Evolutionary conservation across 2,113 vertebrate species (phyloP).

Genomic region (Hiodon alosoides): DNA sequence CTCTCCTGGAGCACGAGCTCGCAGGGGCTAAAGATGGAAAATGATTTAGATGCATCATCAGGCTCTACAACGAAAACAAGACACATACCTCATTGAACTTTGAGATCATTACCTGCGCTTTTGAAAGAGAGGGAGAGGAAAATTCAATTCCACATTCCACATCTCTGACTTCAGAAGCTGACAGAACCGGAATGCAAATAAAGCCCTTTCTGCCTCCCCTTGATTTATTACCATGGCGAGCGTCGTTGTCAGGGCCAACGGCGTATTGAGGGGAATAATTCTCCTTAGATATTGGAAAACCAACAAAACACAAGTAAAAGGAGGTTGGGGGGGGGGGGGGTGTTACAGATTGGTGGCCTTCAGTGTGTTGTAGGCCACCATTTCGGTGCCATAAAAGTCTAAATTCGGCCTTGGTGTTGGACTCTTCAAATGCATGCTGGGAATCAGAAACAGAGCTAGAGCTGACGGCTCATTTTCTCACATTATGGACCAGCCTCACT

Average conservation of each 20-base stretch:
- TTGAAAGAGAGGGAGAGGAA: slow-evolving; percentile 14
- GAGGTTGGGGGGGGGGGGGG: slow-evolving; percentile 9
- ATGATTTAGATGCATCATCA: slow-evolving; percentile 1
- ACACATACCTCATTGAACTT: slow-evolving; percentile 18
- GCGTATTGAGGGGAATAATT: slow-evolving; percentile 14
- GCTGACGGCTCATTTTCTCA: no score
- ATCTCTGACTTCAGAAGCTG: slow-evolving; percentile 30
- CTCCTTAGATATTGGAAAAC: slow-evolving; percentile 12
- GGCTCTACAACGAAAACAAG: slow-evolving; percentile 22
- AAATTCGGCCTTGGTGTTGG: no score
- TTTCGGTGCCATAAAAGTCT: no score
- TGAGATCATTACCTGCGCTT: slow-evolving; percentile 23
- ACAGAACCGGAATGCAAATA: slow-evolving; percentile 31
- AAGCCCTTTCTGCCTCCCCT: slow-evolving; percentile 18
- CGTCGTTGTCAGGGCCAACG: slow-evolving; percentile 18
- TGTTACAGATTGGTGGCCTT: slow-evolving; percentile 23
- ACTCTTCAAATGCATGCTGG: no score
- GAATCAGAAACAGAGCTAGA: no score
- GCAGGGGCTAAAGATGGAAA: slow-evolving; percentile 1
- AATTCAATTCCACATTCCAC: slow-evolving; percentile 26
- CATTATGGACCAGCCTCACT: no score
- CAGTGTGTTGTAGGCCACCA: neutral
- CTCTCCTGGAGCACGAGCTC: neutral
- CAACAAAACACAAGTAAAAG: slow-evolving; percentile 21
- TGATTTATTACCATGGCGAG: slow-evolving; percentile 27